Evolutionary conservation across 2,797 vertebrate genomes (phyloP), one percentile per base, ranked within the genome.

Genomic region (Chelmon rostratus): DNA sequence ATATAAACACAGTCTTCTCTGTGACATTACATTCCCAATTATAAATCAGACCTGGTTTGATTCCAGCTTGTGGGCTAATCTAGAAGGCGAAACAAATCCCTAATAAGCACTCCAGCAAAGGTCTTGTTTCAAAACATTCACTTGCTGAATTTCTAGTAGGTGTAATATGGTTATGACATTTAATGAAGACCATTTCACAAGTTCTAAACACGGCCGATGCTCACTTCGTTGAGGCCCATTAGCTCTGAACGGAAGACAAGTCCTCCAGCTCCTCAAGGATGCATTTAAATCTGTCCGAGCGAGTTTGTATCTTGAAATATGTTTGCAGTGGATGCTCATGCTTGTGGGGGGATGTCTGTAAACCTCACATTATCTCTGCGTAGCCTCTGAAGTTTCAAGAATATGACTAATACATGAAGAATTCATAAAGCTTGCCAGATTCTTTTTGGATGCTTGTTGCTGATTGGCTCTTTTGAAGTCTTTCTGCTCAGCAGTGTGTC

Each of bases 391-490:
- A 80, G 82, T 80, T 78, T 81, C 38, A 37, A 63, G 78, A 75
- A 81, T 73, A 64, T 89, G 77, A 90, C 83, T 88, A 80, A 86
- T 78, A 79, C 84, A 84, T 88, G 77, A 75, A 85, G 76, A 76
- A 81, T 83, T 84, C 59, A 64, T 69, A 18, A 85, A 68, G 78
- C 81, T 82, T 47, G 78, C 70, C 77, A 73, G 83, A 86, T 85
- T 88, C 64, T 69, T 85, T 71, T 83, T 87, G 87, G 77, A 83
- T 47, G 61, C 86, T 76, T 59, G 88, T 87, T 79, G 84, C 88
- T 66, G 84, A 79, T 86, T 83, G 83, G 80, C 71, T 80, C 79
- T 76, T 92, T 91, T 93, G 90, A 95, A 92, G 89, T 91, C 72
- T 84, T 76, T 84, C 83, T 85, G 81, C 78, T 84, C 81, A 89